Conservation (phyloP, 2,797 vertebrate genomes). For the Gymnoscopelus braueri region DNA sequence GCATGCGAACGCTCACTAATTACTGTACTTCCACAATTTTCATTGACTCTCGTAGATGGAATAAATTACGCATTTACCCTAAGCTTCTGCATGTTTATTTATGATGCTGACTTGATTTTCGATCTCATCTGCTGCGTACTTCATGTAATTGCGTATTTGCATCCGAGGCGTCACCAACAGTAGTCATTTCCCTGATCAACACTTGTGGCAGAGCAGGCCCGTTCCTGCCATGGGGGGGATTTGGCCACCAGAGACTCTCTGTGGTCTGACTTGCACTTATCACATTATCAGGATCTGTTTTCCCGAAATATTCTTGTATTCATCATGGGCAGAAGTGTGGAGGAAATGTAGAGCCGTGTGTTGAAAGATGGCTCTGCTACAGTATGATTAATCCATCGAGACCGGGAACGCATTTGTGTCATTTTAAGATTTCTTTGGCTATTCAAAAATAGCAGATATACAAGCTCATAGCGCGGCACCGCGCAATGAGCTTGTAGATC, state of each 20-base stretch:
- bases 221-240: constrained; percentile 57
- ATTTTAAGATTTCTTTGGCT: no score
- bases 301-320: constrained; percentile 47
- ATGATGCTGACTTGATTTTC: constrained; percentile 66
- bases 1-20: constrained; percentile 69
- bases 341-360: constrained; percentile 6
- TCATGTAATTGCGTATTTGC: constrained; percentile 76
- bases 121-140: constrained; percentile 61
- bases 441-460: no score
- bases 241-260: constrained; percentile 43
- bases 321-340: constrained; percentile 36
- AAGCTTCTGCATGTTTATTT: constrained; percentile 72
- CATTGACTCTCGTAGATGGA: constrained; percentile 69
- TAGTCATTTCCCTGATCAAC: constrained; percentile 61
- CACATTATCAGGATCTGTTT: constrained; percentile 42
- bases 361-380: constrained; percentile 9
- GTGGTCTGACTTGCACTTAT: constrained; percentile 31
- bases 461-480: no score
- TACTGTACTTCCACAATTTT: constrained; percentile 62
- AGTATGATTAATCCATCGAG: neutral
- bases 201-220: constrained; percentile 59
- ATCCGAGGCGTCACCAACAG: constrained; percentile 42
- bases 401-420: no score
- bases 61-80: constrained; percentile 73
- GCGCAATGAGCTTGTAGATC: no score